Evolutionary conservation across 2,888 invertebrate species (phyloP).

Genomic region (Neoascia interrupta): DNA sequence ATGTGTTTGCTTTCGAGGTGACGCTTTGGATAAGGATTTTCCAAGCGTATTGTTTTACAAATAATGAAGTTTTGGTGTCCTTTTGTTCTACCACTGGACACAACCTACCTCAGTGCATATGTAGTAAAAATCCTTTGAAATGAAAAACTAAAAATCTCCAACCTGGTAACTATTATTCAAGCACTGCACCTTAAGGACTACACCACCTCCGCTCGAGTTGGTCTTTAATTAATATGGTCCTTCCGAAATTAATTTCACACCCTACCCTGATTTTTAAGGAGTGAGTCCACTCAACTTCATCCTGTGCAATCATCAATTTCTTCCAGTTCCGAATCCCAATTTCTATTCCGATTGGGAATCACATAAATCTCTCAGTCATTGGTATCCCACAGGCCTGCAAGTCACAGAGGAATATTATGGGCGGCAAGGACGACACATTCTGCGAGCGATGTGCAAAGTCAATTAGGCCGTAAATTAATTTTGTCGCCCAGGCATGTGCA

Average conservation of each 20-base stretch:
- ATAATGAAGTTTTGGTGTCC: conserved; percentile 50
- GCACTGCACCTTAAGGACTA: conserved; percentile 29
- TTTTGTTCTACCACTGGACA: conserved; percentile 38
- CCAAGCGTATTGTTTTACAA: conserved; percentile 58
- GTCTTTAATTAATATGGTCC: conserved; percentile 58
- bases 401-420: conserved; percentile 26
- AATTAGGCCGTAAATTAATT: conserved; percentile 67
- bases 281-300: background rate
- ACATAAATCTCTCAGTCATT: conserved; percentile 69
- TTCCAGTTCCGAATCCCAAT: conserved; percentile 56
- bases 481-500: conserved; percentile 57
- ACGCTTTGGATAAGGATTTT: conserved; percentile 38
- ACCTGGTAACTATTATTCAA: conserved; percentile 49
- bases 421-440: conserved; percentile 17
- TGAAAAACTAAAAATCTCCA: conserved; percentile 44
- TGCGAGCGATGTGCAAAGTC: conserved; percentile 54
- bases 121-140: conserved; percentile 48
- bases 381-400: conserved; percentile 69
- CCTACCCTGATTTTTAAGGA: background rate
- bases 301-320: conserved; percentile 67
- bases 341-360: conserved; percentile 68
- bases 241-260: conserved; percentile 58
- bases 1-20: conserved; percentile 29
- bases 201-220: too few species aligned
- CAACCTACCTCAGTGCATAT: conserved; percentile 26